Evolutionary conservation across 1,140 invertebrate species (phyloP).

Genomic region (Zaprionus lachaisei): DNA sequence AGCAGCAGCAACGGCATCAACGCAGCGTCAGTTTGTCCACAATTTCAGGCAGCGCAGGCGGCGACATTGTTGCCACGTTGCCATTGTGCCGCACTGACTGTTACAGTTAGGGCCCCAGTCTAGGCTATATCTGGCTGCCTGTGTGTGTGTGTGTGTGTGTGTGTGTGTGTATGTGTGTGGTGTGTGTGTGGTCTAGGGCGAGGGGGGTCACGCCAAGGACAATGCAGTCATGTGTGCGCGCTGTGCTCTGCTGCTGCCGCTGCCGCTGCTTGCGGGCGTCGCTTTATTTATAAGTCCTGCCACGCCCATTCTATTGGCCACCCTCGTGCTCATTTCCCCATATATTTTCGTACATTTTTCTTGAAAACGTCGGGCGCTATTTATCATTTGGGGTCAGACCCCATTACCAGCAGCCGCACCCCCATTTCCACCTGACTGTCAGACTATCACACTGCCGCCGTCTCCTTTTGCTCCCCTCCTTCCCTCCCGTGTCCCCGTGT

Average conservation of each 20-base stretch:
- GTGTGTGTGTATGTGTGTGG: not conserved
- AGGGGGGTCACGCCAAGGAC: conserved; percentile 54
- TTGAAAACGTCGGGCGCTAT: conserved; percentile 39
- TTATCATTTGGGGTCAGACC: conserved; percentile 39
- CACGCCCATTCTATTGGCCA: conserved; percentile 40
- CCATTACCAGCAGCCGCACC: not conserved
- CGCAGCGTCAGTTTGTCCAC: conserved; percentile 44
- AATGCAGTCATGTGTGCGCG: conserved; percentile 47
- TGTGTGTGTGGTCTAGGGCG: not conserved
- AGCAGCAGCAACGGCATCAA: conserved; percentile 21
- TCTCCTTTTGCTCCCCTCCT: not conserved
- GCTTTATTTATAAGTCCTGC: conserved; percentile 47
- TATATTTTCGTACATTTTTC: conserved; percentile 42
- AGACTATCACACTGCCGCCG: conserved; percentile 2
- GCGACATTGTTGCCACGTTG: conserved; percentile 39
- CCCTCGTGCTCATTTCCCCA: conserved; percentile 31
- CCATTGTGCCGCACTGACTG: conserved; percentile 52
- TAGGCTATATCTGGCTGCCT: conserved; percentile 9
- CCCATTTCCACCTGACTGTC: conserved; percentile 26
- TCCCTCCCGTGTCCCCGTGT: not conserved
- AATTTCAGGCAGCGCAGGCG: conserved; percentile 26
- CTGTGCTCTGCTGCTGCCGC: conserved; percentile 10
- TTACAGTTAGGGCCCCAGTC: conserved; percentile 42
- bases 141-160: conserved; percentile 1
- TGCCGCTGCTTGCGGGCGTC: not conserved